phyloP scores from a whole-genome alignment of 2,888 invertebrate species.

The Timema podura region DNA sequence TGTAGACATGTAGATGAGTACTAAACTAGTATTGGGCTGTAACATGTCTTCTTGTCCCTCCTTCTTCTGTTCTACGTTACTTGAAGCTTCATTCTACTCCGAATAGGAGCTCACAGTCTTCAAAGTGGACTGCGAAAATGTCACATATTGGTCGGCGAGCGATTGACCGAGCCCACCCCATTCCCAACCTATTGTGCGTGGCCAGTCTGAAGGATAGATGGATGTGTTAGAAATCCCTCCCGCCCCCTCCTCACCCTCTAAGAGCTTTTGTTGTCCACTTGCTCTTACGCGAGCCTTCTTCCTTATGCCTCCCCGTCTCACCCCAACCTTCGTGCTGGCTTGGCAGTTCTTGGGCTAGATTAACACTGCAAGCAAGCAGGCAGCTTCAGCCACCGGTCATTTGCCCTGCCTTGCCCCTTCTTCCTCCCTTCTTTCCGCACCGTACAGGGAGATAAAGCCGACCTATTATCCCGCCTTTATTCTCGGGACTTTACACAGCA shows the following conservation, averaged over 20 bases:
- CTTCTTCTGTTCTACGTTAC: too few relatives aligned
- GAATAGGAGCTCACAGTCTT: too few relatives aligned
- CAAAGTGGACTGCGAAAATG: too few relatives aligned
- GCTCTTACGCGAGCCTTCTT: slow-evolving; percentile 7
- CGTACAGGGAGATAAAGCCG: slow-evolving; percentile 28
- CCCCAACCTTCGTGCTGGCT: slow-evolving; percentile 23
- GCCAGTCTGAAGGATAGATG: too few relatives aligned
- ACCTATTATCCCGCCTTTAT: slow-evolving; percentile 29
- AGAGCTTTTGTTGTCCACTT: slow-evolving; percentile 20
- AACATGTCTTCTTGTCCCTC: too few relatives aligned
- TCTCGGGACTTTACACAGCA: slow-evolving; percentile 23
- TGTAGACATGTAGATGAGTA: too few relatives aligned
- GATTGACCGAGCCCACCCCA: too few relatives aligned
- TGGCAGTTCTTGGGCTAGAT: slow-evolving; percentile 31
- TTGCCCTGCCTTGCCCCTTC: background rate
- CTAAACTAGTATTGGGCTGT: too few relatives aligned
- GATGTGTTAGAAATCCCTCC: too few relatives aligned
- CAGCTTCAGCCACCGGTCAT: slow-evolving; percentile 7
- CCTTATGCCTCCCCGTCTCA: background rate
- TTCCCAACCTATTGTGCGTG: too few relatives aligned
- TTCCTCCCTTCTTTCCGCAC: slow-evolving; percentile 18
- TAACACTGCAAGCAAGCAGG: slow-evolving; percentile 19
- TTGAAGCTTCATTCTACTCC: too few relatives aligned
- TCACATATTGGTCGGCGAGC: too few relatives aligned
- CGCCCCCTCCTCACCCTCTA: background rate